Percentiles rank a stretch among this genome's conserved stretches.
These are phyloP conservation scores for Parotocinclus haroldoi DNA, from an alignment of 2,797 vertebrate species.

Conservation along the genomic window DNA sequence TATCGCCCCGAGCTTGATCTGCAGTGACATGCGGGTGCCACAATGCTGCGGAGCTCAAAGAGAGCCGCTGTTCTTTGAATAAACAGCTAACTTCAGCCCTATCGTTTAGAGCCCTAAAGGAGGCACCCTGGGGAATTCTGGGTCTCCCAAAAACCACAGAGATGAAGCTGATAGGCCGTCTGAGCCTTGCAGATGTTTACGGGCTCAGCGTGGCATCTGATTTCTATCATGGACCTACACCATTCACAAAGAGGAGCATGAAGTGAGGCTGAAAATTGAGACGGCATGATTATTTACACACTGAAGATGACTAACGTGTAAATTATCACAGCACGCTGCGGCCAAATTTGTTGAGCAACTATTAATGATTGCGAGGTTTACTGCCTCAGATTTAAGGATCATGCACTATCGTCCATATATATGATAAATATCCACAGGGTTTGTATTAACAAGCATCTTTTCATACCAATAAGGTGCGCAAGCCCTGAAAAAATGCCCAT, in stretches of 20 bases:
- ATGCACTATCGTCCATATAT: no score
- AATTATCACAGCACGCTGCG: no score
- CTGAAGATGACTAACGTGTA: not conserved
- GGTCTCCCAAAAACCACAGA: slow-evolving; percentile 56
- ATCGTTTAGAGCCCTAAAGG: slow-evolving; percentile 40
- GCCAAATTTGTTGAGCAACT: no score
- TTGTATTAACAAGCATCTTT: no score
- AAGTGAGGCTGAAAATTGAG: slow-evolving; percentile 28
- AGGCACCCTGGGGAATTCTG: slow-evolving; percentile 51
- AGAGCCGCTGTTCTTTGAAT: slow-evolving; percentile 51
- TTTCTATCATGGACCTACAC: slow-evolving; percentile 26
- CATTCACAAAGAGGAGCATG: slow-evolving; percentile 10
- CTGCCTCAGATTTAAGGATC: no score
- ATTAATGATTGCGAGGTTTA: no score
- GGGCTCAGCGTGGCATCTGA: slow-evolving; percentile 58
- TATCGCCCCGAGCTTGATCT: slow-evolving; percentile 51
- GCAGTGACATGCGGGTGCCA: slow-evolving; percentile 66
- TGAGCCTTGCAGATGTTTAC: slow-evolving; percentile 66
- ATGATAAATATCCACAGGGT: no score
- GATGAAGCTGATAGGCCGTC: slow-evolving; percentile 66
- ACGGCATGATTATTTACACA: slow-evolving; percentile 22
- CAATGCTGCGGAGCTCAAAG: slow-evolving; percentile 54
- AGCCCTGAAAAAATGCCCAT: no score
- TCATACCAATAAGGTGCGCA: no score
- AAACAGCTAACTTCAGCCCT: slow-evolving; percentile 62